Base-by-base conservation (phyloP, 1,140 invertebrate species). In the Drosophila obscura region DNA sequence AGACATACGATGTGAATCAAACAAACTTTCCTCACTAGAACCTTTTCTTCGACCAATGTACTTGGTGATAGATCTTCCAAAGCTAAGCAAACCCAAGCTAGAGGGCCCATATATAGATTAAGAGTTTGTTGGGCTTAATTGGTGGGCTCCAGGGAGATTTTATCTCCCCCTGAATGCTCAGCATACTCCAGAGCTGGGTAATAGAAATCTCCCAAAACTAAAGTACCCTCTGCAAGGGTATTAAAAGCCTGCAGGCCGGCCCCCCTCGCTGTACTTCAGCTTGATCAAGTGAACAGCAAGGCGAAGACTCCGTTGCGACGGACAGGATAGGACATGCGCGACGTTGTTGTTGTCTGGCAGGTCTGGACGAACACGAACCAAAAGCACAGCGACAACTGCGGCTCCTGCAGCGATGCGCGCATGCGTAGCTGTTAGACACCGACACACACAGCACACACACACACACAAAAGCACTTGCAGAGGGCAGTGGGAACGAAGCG, bases 371-470 rank as follows among this genome's bases (percentile, higher is more conserved):
- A 45, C 35, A 19, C 35, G 56, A 28, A 43, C 11, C 51, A 63
- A 41, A 64, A 31, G 43, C 39, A 43, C 39, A 68, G 24, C 55
- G 65, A 64, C 59, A 63, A 78, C 60, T 61, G 1, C 11, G 35
- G 11, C 35, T 26, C 55, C 56, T 77, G 41, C 64, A 63, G 51
- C 43, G 58, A 43, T 48, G 46, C 80, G 80, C 80, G 82, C 82
- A 71, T 81, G 82, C 55, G 65, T 83, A 73, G 48, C 82, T 87
- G 77, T 85, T 87, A 85, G 81, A 85, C 46, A 67, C 74, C 31
- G 31, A 35, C 31, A 35, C 31, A 35, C 8, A 28, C 31, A 31
- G 15, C 62, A 45, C 35, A 58, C 72, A 73, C 56, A 73, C 31
- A 62, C 44, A 48, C 55, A 24, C 28, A 63, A 45, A 60, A 77